Conservation (phyloP, 2,113 vertebrate genomes). For the Canis aureus region DNA sequence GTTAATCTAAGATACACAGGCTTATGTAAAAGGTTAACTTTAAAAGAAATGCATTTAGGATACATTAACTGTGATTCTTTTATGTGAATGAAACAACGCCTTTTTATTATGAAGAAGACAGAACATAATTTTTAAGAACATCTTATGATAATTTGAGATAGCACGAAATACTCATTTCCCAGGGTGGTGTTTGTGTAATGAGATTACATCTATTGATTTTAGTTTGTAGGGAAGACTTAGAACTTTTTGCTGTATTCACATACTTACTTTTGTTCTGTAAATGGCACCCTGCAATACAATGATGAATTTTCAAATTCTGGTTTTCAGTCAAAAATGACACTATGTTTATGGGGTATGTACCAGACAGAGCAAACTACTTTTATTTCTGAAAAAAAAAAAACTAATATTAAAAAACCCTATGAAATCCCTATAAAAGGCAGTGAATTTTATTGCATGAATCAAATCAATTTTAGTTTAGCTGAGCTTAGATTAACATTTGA, state of each 20-base stretch:
- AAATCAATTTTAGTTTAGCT: background rate
- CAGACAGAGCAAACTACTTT: background rate
- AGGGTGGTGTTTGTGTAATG: background rate
- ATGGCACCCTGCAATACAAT: background rate
- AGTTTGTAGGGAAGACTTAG: slow-evolving; percentile 1
- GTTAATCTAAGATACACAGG: background rate
- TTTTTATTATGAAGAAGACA: background rate
- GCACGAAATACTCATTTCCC: fast-evolving
- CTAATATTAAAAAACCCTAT: background rate
- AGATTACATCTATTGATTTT: background rate
- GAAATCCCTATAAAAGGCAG: slow-evolving; percentile 26
- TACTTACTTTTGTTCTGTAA: slow-evolving; percentile 16
- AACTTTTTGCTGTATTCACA: background rate
- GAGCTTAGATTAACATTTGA: background rate
- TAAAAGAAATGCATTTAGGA: background rate
- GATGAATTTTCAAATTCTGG: background rate
- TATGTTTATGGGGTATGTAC: background rate
- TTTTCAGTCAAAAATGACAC: background rate
- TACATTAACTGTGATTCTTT: background rate
- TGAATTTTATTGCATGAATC: slow-evolving; percentile 33
- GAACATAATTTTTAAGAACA: background rate
- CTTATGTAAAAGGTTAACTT: background rate
- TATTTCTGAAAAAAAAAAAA: slow-evolving; percentile 36
- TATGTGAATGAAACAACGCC: background rate
- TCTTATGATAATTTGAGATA: slow-evolving; percentile 18